A percentile compares a stretch with the other conserved stretches of the same genome.
Conservation (phyloP, 2,888 invertebrate species). For the Autographa gamma region DNA sequence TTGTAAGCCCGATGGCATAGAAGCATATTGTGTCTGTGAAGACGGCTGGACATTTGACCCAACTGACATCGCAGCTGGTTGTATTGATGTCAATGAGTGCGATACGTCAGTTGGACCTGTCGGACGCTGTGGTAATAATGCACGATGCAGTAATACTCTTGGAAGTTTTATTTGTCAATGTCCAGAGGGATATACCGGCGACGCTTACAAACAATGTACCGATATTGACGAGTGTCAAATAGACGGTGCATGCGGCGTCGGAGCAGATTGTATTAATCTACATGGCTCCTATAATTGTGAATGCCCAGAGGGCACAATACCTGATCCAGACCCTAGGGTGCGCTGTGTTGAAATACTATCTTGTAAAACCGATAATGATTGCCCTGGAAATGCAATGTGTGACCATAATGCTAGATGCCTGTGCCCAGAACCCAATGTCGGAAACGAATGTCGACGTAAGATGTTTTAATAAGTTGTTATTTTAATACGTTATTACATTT, state of each 20-base stretch:
- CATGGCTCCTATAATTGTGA: slow-evolving; percentile 94
- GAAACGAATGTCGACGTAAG: slow-evolving; percentile 97
- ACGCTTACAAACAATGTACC: slow-evolving; percentile 93
- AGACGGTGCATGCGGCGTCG: slow-evolving; percentile 92
- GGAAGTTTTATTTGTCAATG: slow-evolving; percentile 95
- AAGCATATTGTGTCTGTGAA: slow-evolving; percentile 97
- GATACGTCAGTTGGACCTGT: slow-evolving; percentile 93
- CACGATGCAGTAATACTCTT: slow-evolving; percentile 93
- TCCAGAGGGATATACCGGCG: slow-evolving; percentile 95
- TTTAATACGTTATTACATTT: background rate
- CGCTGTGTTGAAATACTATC: slow-evolving; percentile 95
- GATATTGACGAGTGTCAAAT: slow-evolving; percentile 95
- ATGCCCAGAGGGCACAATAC: slow-evolving; percentile 94
- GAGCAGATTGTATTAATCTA: slow-evolving; percentile 94
- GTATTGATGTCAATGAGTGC: slow-evolving; percentile 97
- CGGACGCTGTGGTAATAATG: slow-evolving; percentile 95
- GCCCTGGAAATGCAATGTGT: slow-evolving; percentile 97
- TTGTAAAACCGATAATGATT: slow-evolving; percentile 93
- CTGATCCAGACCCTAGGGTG: slow-evolving; percentile 95
- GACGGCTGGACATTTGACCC: slow-evolving; percentile 98
- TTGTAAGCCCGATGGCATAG: slow-evolving; percentile 96
- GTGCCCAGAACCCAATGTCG: slow-evolving; percentile 97
- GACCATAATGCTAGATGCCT: slow-evolving; percentile 93
- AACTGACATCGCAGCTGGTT: slow-evolving; percentile 95
- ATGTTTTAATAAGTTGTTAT: background rate